Base-by-base conservation (phyloP, 2,113 vertebrate genomes). In the Uria lomvia region DNA sequence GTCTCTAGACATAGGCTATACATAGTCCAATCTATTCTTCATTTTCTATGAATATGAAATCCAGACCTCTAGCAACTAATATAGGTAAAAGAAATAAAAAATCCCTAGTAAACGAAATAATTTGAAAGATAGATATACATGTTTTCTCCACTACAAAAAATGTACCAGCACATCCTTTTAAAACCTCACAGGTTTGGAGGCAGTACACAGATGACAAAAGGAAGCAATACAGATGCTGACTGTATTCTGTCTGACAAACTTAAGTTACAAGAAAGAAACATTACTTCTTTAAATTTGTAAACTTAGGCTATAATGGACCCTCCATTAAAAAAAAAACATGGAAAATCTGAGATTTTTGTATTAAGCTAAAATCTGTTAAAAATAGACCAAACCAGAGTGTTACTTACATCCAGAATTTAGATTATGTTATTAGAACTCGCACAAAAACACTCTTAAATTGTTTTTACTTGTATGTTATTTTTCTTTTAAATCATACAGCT, bases 391-490 rank as follows among this genome's bases (percentile, higher is more conserved):
- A 59, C 4, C 4, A 21, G 11, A 50, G 21, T 29, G 32, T 38
- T 62, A 67, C 12, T 62, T 67, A 55, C 34, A 76, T 34, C 6
- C 23, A 73, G 27, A 36, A 49, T 43, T 72, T 53, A 77, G 19
- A 86, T 5, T 30, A 74, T 23, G 43, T 42, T 45, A 49, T 24
- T 49, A 91, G 52, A 19, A 34, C 23, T 62, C n/a, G 42, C 36
- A 70, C 12, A 90, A 81, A 63, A n/a, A 63, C 24, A 40, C 4
- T 40, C 11, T 15, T 72, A 40, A n/a, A 40, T 45, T 55, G 12
- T n/a, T 58, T 68, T 42, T 12, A 68, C 38, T 77, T 49, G 9
- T 24, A 63, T 1, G 0, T 8, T 42, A 8, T 0, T 3, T 11
- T 53, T 52, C 32, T 80, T 77, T 75, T 7, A 19, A 65, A 40